A percentile compares a stretch with the other conserved stretches of the same genome.
Conservation (phyloP, 2,797 vertebrate genomes). For the Heteromormyrus szaboi region DNA sequence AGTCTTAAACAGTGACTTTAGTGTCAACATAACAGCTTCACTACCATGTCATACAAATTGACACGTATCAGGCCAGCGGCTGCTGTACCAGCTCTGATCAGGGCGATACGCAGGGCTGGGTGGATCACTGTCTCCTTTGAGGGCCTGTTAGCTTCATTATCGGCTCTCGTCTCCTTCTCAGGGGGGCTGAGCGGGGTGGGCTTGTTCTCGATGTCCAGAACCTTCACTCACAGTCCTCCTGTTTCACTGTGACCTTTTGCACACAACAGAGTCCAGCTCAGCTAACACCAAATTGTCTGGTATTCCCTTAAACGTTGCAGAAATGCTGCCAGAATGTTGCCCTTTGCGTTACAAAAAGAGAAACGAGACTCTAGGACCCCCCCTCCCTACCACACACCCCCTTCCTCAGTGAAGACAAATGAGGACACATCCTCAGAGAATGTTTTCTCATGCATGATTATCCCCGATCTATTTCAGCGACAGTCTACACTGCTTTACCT, state of each 20-base stretch:
- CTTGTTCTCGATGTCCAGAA: neutral
- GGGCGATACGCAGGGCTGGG: neutral
- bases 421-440: neutral
- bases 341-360: neutral
- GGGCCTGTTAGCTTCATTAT: neutral
- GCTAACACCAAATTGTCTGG: neutral
- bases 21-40: neutral
- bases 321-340: neutral
- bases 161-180: constrained; percentile 9
- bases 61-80: neutral
- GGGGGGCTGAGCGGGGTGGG: neutral
- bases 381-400: neutral
- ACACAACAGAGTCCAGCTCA: neutral
- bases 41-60: neutral
- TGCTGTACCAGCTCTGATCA: constrained; percentile 10
- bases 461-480: neutral
- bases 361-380: neutral
- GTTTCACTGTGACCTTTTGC: neutral
- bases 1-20: neutral
- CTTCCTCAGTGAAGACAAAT: neutral
- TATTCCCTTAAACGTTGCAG: constrained; percentile 12
- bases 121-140: neutral
- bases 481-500: neutral
- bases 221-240: neutral
- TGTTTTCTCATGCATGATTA: neutral